Conservation (phyloP, 30 jellyfish, hydroid and myxozoan species). For the Catostylus mosaicus region DNA sequence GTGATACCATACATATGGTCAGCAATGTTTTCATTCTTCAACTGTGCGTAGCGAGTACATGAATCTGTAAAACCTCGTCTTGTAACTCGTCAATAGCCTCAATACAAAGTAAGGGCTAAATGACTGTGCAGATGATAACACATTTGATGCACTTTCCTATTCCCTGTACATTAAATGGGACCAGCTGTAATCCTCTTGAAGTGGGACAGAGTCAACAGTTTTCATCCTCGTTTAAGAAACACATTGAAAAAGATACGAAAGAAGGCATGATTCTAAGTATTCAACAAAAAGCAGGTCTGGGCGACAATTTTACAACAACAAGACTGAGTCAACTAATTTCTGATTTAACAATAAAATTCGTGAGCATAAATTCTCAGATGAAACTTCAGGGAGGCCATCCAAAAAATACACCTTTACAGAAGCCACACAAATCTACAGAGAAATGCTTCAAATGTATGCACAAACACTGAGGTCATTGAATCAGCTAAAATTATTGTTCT, state of each 20-base stretch:
- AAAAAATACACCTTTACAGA: constrained; percentile 5
- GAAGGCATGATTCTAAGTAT: constrained; percentile 4
- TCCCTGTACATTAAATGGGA: constrained; percentile 3
- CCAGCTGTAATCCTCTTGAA: background rate
- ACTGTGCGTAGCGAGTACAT: too few species aligned
- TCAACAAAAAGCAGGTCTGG: background rate
- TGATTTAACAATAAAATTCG: background rate
- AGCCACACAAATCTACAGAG: constrained; percentile 3
- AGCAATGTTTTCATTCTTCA: too few species aligned
- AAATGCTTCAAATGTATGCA: background rate
- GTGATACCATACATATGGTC: too few species aligned
- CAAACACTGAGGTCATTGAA: background rate
- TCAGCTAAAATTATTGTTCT: background rate
- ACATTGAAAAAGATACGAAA: constrained; percentile 3
- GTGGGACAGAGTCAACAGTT: background rate
- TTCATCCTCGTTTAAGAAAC: background rate
- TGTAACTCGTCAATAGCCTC: too few species aligned
- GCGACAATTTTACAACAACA: constrained; percentile 9
- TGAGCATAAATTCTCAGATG: background rate
- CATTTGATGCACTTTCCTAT: constrained; percentile 1
- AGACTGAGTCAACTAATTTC: background rate
- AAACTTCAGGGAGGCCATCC: constrained; percentile 5
- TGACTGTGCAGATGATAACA: background rate
- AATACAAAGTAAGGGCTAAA: background rate
- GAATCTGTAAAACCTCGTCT: too few species aligned